A percentile compares a stretch with the other conserved stretches of the same genome.
These are phyloP conservation scores for Papilio helenus DNA, from an alignment of 1,140 invertebrate species.

Conservation along the genomic window DNA sequence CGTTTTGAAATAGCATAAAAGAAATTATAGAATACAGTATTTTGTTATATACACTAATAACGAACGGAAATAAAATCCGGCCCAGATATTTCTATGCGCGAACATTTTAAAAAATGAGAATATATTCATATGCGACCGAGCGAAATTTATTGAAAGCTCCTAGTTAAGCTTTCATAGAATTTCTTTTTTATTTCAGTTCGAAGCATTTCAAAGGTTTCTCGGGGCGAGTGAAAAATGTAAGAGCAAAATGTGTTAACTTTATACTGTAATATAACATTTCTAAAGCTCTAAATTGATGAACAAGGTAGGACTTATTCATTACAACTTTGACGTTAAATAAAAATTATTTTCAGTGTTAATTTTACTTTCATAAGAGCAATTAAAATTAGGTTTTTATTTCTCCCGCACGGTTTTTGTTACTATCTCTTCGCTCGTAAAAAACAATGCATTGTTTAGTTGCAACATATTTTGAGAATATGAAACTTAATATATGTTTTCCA, in stretches of 20 bases:
- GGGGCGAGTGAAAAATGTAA: conserved; percentile 22
- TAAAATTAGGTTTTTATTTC: not conserved
- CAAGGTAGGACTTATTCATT: conserved; percentile 1
- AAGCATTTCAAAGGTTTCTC: conserved; percentile 33
- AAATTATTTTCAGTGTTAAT: not conserved
- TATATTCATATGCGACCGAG: conserved; percentile 33
- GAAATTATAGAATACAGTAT: conserved; percentile 1
- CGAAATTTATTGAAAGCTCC: conserved; percentile 33
- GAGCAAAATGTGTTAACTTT: conserved; percentile 24
- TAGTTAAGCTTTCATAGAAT: conserved; percentile 35
- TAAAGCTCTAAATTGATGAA: conserved; percentile 17
- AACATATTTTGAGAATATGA: not conserved
- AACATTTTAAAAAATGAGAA: conserved; percentile 32
- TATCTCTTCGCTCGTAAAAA: too few relatives aligned
- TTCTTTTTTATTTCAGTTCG: conserved; percentile 31
- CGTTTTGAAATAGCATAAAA: not conserved
- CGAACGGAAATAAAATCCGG: conserved; percentile 24
- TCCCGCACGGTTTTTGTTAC: not conserved
- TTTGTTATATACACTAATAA: conserved; percentile 2
- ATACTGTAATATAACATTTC: not conserved
- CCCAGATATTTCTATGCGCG: conserved; percentile 25
- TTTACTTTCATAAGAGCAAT: not conserved
- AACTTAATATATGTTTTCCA: not conserved
- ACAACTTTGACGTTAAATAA: not conserved
- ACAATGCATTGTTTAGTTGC: not conserved